A percentile compares a stretch with the other conserved stretches of the same genome.
Conservation (phyloP, 2,888 invertebrate genomes). For the Noctua comes region DNA sequence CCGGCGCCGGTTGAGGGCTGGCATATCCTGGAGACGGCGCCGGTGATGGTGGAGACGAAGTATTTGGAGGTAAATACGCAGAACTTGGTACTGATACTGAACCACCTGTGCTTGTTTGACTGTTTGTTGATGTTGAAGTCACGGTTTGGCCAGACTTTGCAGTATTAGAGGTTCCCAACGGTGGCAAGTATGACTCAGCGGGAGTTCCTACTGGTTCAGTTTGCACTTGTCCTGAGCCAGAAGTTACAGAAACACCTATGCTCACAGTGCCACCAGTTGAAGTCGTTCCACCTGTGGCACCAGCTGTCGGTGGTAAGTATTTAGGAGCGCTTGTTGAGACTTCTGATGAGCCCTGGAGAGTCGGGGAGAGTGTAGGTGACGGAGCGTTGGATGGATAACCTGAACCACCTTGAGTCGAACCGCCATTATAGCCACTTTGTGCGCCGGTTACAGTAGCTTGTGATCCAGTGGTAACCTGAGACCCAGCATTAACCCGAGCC, state of each 20-base stretch:
- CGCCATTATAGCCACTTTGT: slow-evolving; percentile 36
- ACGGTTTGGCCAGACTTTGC: slow-evolving; percentile 34
- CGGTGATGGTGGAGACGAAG: slow-evolving; percentile 54
- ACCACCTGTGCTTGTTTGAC: slow-evolving; percentile 53
- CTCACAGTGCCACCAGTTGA: slow-evolving; percentile 47
- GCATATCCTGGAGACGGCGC: slow-evolving; percentile 58
- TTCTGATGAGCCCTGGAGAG: slow-evolving; percentile 51
- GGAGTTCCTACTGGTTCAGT: slow-evolving; percentile 55
- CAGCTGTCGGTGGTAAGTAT: slow-evolving; percentile 79
- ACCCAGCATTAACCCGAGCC: slow-evolving; percentile 45
- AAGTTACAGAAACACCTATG: slow-evolving; percentile 58
- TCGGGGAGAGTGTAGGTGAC: slow-evolving; percentile 55
- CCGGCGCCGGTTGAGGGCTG: slow-evolving; percentile 48
- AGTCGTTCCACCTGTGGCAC: slow-evolving; percentile 42
- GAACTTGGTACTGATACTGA: slow-evolving; percentile 63
- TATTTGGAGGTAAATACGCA: slow-evolving; percentile 69
- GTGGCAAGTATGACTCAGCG: slow-evolving; percentile 73
- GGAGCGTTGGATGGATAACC: slow-evolving; percentile 70
- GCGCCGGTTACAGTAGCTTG: slow-evolving; percentile 35
- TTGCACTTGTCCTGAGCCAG: slow-evolving; percentile 44
- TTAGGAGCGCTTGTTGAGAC: slow-evolving; percentile 82
- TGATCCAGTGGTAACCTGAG: slow-evolving; percentile 49
- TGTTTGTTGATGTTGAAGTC: slow-evolving; percentile 39
- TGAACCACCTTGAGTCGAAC: slow-evolving; percentile 46
- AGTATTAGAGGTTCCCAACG: slow-evolving; percentile 58